phyloP scores from a whole-genome alignment of 2,888 invertebrate genomes.

The Cotesia congregata region DNA sequence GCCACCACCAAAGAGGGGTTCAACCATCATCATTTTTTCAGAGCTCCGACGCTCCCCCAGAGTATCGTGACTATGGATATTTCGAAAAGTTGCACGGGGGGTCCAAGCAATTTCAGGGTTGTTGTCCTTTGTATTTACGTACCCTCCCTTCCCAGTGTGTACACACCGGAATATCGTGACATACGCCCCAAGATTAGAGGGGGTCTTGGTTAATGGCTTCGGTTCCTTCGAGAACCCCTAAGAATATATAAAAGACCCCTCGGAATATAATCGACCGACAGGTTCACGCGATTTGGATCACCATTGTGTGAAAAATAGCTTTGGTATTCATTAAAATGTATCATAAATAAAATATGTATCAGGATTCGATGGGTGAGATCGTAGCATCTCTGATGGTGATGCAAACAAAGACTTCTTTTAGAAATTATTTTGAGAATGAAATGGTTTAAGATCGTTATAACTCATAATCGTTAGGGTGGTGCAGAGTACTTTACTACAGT shows the following conservation, averaged over 20 bases:
- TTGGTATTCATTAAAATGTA: background rate
- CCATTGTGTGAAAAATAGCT: slow-evolving; percentile 15
- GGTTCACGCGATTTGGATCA: slow-evolving; percentile 41
- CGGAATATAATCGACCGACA: slow-evolving; percentile 36
- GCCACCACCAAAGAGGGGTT: slow-evolving; percentile 49
- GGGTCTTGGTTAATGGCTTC: slow-evolving; percentile 49
- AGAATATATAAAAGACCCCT: slow-evolving; percentile 3
- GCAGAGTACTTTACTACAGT: too few species aligned
- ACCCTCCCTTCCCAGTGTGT: slow-evolving; percentile 15
- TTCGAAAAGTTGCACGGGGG: slow-evolving; percentile 32
- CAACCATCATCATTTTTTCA: slow-evolving; percentile 42
- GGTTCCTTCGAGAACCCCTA: slow-evolving; percentile 19
- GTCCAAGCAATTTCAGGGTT: slow-evolving; percentile 44
- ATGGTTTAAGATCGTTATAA: background rate
- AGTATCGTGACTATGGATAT: slow-evolving; percentile 57
- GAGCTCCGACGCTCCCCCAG: slow-evolving; percentile 16
- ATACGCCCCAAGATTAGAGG: slow-evolving; percentile 59
- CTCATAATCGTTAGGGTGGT: background rate
- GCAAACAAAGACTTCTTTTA: background rate
- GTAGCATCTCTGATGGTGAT: slow-evolving; percentile 41
- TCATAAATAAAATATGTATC: background rate
- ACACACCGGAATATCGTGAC: slow-evolving; percentile 53
- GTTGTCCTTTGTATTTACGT: slow-evolving; percentile 28
- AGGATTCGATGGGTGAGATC: slow-evolving; percentile 43
- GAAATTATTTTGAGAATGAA: background rate